Evolutionary conservation across 2,797 vertebrate genomes (phyloP).

Genomic region (Mormyrus hasselquistii): DNA sequence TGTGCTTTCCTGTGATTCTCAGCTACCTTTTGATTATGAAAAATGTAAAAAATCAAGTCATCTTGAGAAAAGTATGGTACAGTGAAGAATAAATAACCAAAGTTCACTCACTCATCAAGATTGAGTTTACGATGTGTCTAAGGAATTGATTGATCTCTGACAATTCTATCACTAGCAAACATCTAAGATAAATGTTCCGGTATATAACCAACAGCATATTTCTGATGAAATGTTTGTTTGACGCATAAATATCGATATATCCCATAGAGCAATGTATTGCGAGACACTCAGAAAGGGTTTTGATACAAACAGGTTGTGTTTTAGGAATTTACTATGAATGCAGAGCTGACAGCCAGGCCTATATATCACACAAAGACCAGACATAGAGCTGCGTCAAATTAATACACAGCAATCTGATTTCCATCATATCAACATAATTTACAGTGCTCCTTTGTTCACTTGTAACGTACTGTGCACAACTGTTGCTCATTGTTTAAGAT

Average conservation of each 20-base stretch:
- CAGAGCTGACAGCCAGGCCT: background rate
- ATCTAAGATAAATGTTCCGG: background rate
- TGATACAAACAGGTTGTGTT: conserved; percentile 7
- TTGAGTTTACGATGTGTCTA: background rate
- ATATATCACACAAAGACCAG: background rate
- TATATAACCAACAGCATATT: background rate
- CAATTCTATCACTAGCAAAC: background rate
- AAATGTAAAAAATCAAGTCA: background rate
- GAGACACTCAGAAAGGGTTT: background rate
- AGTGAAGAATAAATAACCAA: background rate
- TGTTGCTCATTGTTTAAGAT: background rate
- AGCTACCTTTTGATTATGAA: background rate
- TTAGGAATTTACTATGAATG: conserved; percentile 19
- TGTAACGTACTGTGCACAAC: background rate
- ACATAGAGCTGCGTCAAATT: background rate
- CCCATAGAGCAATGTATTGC: background rate
- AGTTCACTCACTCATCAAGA: background rate
- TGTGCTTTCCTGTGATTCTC: background rate
- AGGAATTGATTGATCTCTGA: background rate
- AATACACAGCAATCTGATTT: background rate
- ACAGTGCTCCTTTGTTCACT: conserved; percentile 33
- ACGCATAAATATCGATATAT: background rate
- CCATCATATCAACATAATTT: conserved; percentile 27
- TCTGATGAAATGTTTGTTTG: background rate
- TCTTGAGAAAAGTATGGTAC: background rate